Conservation (phyloP, 2,797 vertebrate species). For the Labeo calbasu region DNA sequence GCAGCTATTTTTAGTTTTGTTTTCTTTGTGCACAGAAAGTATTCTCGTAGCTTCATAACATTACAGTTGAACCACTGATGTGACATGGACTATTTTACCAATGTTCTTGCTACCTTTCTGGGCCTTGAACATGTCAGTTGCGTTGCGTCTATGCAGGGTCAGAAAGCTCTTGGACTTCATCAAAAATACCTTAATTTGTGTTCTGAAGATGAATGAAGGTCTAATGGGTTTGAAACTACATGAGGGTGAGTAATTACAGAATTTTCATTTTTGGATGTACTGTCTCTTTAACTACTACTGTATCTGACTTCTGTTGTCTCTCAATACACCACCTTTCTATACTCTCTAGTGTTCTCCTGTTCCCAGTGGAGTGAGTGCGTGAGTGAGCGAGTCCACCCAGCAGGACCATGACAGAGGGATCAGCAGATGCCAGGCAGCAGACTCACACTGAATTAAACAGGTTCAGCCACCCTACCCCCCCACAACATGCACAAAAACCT, state of each 20-base stretch:
- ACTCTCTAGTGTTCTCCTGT: neutral
- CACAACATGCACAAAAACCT: conserved; percentile 1
- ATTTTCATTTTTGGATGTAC: neutral
- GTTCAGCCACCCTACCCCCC: conserved; percentile 8
- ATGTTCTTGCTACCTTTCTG: too few species aligned
- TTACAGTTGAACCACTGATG: too few species aligned
- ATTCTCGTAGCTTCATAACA: too few species aligned
- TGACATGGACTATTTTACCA: too few species aligned
- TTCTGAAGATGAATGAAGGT: too few species aligned
- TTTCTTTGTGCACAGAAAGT: too few species aligned
- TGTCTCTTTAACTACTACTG: neutral
- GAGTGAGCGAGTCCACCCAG: neutral
- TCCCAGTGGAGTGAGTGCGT: conserved; percentile 8
- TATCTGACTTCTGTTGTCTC: neutral
- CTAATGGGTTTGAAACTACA: neutral
- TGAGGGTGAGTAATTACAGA: neutral
- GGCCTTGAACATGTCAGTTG: too few species aligned
- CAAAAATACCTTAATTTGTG: too few species aligned
- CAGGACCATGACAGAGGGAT: conserved; percentile 27
- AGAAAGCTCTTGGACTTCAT: too few species aligned
- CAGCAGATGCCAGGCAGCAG: conserved; percentile 62
- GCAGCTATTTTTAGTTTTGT: too few species aligned
- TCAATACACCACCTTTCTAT: neutral
- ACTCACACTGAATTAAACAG: conserved; percentile 57
- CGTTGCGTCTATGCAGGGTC: too few species aligned